Base-by-base conservation (phyloP, 2,113 vertebrate species). In the Pachycephala philippinensis region DNA sequence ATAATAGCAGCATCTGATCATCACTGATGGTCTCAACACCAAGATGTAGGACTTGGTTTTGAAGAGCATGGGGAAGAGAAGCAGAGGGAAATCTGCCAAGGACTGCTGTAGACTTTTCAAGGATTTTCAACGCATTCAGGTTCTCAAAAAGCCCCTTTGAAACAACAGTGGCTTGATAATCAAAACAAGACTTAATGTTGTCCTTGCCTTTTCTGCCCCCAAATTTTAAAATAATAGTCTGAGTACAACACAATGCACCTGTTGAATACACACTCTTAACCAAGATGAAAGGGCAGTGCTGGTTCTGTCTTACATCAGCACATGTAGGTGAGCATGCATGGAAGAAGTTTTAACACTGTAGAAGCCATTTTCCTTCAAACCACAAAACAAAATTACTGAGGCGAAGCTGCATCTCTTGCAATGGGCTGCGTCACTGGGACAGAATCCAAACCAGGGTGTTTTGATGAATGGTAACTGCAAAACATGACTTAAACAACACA, bases 211-310 rank as follows among this genome's bases (percentile, higher is more conserved):
- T 68, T 78, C 28, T 50, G 7, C 11, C 39, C 31, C 2, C 5
- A 2, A 40, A 24, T 49, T 79, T 54, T 37, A 42, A 54, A 92
- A 31, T 3, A 20, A 31, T 15, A 47, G 22, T 10, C 18, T 3
- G 2, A 61, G 8, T 20, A 88, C 17, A 44, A 28, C 6, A 7
- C 1, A 2, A 9, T 49, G 15, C 23, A 49, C 28, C 11, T 68
- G 26, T 30, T 68, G 21, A 28, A 64, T 21, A 39, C 19, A 11
- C 0, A 0, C 10, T 23, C 13, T 54, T n/a, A 24, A 19, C 40
- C 26, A 61, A 68, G 27, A 30, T 11, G 7, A 77, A 88, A 77
- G 33, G 10, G 13, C 5, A 54, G 11, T 5, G 82, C 47, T 63
- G 30, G 23, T 22, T 66, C 31, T 31, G 7, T 6, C 23, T 89